Evolutionary conservation across 2,888 invertebrate species (phyloP).

Genomic region (Choreutis nemorana): DNA sequence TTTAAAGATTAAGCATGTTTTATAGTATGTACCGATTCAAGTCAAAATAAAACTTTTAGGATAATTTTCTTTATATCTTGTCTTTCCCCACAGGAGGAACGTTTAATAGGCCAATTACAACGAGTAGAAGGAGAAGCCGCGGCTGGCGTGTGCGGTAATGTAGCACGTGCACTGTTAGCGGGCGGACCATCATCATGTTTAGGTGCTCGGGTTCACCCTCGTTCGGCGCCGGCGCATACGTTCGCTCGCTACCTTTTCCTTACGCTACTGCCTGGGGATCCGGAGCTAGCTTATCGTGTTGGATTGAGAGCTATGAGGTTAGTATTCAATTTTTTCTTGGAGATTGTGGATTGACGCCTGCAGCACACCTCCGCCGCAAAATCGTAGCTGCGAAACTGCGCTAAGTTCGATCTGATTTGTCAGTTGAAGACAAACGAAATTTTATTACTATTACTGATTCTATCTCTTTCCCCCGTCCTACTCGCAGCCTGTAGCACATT

Average conservation of each 20-base stretch:
- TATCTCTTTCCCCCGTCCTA: too few relatives aligned
- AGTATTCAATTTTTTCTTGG: background rate
- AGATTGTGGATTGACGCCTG: too few relatives aligned
- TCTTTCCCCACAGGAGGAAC: conserved; percentile 86
- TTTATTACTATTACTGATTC: too few relatives aligned
- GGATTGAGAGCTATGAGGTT: conserved; percentile 78
- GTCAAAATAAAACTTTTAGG: too few relatives aligned
- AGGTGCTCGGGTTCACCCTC: conserved; percentile 76
- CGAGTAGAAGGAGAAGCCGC: conserved; percentile 80
- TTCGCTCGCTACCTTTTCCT: conserved; percentile 84
- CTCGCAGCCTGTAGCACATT: too few relatives aligned
- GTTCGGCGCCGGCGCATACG: conserved; percentile 85
- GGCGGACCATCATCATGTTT: conserved; percentile 82
- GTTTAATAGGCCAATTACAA: conserved; percentile 76
- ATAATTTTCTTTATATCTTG: too few relatives aligned
- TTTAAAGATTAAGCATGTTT: too few relatives aligned
- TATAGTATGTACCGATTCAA: too few relatives aligned
- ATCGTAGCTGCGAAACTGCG: too few relatives aligned
- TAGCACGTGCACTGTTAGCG: conserved; percentile 74
- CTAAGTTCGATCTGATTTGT: too few relatives aligned
- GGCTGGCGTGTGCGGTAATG: conserved; percentile 72
- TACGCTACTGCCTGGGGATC: conserved; percentile 76
- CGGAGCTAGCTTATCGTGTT: conserved; percentile 81
- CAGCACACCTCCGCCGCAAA: too few relatives aligned
- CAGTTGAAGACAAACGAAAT: too few relatives aligned